Evolutionary conservation across 2,113 vertebrate genomes (phyloP), one percentile per base, ranked within the genome.

Genomic region (Emydocephalus ijimae): DNA sequence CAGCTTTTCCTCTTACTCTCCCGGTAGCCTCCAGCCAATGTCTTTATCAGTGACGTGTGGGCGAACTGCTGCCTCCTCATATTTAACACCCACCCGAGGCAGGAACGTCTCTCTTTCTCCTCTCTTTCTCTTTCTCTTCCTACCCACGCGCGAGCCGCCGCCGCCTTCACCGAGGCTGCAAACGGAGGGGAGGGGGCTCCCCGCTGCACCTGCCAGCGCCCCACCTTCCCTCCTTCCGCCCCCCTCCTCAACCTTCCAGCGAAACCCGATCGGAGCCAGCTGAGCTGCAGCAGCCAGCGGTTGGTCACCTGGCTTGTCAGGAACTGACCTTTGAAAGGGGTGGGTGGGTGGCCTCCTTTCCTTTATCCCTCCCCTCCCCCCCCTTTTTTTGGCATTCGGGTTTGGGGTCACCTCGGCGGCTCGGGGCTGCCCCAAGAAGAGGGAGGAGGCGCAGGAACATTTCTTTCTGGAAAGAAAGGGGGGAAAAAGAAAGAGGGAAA

Each of bases 21-120:
- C 29, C n/a, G 64, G 64, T n/a, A 74, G 64, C 64, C 64, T 85
- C 93, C 57, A 92, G 94, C 95, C 94, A 45, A 91, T 95, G 94
- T 94, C 95, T 95, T 95, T 95, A 74, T 74, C 69, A 15, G 69
- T 74, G 69, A 74, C 69, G 69, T 74, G n/a, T 39, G 69, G 69
- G 5, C n/a, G 69, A 74, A 11, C n/a, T 5, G 69, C n/a, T 18
- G 69, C 14, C 69, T 39, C 69, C 15, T 7, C n/a, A 39, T 74
- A 74, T 34, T 74, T 74, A 74, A 74, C 15, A 7, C 69, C 69
- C 69, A 74, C 69, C n/a, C 14, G n/a, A 74, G 69, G 69, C 69
- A 7, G n/a, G n/a, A 3, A 12, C 14, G 4, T 0, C n/a, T 6
- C 69, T 74, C 14, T 74, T n/a, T 15, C n/a, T 5, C 39, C 29